These are phyloP conservation scores for Stenolophus ochropezus DNA, from an alignment of 2,888 invertebrate genomes.

Conservation along the genomic window DNA sequence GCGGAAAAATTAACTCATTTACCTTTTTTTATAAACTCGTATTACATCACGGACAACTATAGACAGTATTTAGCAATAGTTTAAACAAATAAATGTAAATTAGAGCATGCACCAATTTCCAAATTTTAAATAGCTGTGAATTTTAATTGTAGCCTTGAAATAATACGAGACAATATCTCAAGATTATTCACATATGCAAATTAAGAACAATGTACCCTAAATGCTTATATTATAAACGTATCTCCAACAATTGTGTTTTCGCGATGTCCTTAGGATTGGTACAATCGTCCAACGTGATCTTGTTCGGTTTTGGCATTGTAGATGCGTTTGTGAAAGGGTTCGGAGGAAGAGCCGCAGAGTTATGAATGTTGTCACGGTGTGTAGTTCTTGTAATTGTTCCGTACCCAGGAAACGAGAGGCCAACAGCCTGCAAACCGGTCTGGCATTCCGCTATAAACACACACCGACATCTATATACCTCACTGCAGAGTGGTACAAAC, in stretches of 20 bases:
- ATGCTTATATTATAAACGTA: not conserved
- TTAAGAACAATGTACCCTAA: not conserved
- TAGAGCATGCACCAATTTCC: no score
- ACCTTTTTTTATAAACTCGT: not conserved
- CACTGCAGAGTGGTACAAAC: not conserved
- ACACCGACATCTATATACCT: not conserved
- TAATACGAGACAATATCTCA: not conserved
- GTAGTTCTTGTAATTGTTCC: constrained; percentile 1
- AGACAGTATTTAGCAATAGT: no score
- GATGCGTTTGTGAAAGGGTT: not conserved
- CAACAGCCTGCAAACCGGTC: constrained; percentile 32
- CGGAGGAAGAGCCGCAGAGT: not conserved
- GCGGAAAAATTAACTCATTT: not conserved
- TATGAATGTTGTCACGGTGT: constrained; percentile 30
- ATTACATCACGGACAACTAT: not conserved
- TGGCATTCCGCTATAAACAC: constrained; percentile 27
- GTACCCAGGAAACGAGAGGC: constrained; percentile 47
- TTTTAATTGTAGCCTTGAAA: not conserved
- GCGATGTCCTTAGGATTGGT: not conserved
- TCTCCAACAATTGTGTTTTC: not conserved
- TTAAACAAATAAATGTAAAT: no score
- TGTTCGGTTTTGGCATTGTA: not conserved
- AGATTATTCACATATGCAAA: not conserved
- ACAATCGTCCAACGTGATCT: not conserved
- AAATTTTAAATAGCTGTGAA: no score